Percentiles rank a stretch among this genome's conserved stretches.
Evolutionary conservation across 2,797 vertebrate species (phyloP).

Genomic region (Chaetophractus vellerosus): DNA sequence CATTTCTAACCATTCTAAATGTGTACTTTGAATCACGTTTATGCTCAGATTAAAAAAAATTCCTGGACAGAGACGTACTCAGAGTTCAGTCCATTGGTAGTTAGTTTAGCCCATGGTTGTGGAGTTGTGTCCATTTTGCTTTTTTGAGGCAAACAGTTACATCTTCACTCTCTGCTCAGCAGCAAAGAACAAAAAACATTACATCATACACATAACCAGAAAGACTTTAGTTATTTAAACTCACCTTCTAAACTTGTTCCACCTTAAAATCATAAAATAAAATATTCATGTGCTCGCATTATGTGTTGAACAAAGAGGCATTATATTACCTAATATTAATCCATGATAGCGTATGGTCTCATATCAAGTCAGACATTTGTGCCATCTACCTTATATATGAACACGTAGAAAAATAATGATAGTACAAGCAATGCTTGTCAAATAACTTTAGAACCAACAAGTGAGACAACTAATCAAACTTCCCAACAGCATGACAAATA

Average conservation of each 20-base stretch:
- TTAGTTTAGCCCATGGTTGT: not conserved
- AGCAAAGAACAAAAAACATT: conserved; percentile 29
- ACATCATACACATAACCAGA: not conserved
- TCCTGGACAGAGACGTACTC: not conserved
- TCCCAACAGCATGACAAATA: conserved; percentile 17
- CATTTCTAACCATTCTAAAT: conserved; percentile 34
- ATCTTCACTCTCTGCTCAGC: not conserved
- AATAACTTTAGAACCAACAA: conserved; percentile 1
- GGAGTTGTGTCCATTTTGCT: not conserved
- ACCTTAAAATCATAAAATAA: conserved; percentile 65
- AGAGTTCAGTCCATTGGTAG: not conserved
- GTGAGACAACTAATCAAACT: conserved; percentile 41
- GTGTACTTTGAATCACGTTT: not conserved
- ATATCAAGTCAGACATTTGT: not conserved
- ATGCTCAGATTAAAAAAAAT: not conserved
- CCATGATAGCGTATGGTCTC: not conserved
- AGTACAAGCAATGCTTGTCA: conserved; percentile 28
- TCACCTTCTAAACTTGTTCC: conserved; percentile 54
- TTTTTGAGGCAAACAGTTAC: not conserved
- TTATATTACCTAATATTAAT: conserved; percentile 34
- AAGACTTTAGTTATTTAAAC: not conserved
- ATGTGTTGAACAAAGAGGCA: conserved; percentile 47
- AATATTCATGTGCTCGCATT: conserved; percentile 67
- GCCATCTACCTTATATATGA: not conserved
- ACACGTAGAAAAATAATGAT: conserved; percentile 11